A percentile compares a stretch with the other conserved stretches of the same genome.
phyloP scores from a whole-genome alignment of 1,140 invertebrate genomes.

The Mizuhopecten yessoensis region DNA sequence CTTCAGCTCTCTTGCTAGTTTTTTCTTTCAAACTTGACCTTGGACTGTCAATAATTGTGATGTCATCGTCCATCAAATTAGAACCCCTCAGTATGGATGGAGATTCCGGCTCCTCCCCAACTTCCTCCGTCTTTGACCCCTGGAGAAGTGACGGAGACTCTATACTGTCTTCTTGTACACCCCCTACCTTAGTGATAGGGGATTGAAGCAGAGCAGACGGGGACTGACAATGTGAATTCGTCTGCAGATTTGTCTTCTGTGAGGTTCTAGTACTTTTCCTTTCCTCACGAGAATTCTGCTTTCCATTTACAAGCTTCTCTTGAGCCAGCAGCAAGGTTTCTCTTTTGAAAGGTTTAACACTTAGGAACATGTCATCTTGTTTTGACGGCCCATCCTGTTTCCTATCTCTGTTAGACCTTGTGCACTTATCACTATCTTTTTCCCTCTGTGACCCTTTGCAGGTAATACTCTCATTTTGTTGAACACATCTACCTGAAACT shows the following conservation, averaged over 20 bases:
- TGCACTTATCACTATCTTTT: too few species aligned
- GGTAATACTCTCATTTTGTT: background rate
- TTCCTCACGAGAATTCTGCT: background rate
- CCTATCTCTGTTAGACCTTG: too few species aligned
- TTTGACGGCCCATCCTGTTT: background rate
- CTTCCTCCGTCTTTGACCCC: background rate
- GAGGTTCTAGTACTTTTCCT: too few species aligned
- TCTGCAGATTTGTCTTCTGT: background rate
- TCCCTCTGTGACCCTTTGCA: background rate
- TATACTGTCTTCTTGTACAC: background rate
- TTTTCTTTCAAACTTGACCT: background rate
- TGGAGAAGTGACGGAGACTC: background rate
- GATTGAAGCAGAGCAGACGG: background rate
- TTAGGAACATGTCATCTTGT: background rate
- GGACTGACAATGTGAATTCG: background rate
- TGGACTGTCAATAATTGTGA: slow-evolving; percentile 15
- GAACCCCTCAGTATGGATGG: background rate
- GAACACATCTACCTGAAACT: background rate
- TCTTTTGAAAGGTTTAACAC: background rate
- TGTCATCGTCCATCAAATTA: background rate
- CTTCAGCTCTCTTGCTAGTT: background rate
- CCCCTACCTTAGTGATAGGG: background rate
- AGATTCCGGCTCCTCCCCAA: background rate
- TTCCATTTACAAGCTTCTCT: background rate
- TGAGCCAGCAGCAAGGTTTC: background rate